phyloP scores from a whole-genome alignment of 1,140 invertebrate species.

The Cherax quadricarinatus region DNA sequence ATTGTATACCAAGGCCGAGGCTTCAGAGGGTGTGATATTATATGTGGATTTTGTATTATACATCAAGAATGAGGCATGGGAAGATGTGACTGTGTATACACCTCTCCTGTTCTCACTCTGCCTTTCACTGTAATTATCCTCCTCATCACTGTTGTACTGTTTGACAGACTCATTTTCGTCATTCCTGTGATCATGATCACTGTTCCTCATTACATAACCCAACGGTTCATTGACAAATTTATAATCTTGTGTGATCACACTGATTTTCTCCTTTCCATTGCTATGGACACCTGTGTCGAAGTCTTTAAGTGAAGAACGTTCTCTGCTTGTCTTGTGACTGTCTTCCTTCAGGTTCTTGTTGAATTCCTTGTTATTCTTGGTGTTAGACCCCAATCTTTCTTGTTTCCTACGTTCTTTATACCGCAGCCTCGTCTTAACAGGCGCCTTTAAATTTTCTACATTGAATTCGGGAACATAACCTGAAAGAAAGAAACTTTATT shows the following conservation, averaged over 20 bases:
- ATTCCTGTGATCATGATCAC: not conserved
- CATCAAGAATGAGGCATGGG: slow-evolving; percentile 13
- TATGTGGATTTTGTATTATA: slow-evolving; percentile 56
- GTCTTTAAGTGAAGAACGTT: not conserved
- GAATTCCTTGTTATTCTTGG: not conserved
- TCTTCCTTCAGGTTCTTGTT: not conserved
- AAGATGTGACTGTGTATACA: slow-evolving; percentile 30
- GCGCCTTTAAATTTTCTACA: not conserved
- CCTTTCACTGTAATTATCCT: not conserved
- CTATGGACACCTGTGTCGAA: no score
- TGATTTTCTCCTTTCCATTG: not conserved
- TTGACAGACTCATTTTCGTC: not conserved
- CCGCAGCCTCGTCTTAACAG: not conserved
- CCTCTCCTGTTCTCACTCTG: slow-evolving; percentile 29
- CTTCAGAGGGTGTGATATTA: slow-evolving; percentile 33
- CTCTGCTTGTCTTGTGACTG: not conserved
- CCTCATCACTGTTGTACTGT: not conserved
- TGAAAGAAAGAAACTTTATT: not conserved
- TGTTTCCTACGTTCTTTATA: not conserved
- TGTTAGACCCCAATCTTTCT: not conserved
- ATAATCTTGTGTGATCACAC: no score
- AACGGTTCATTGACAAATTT: not conserved
- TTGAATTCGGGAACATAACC: not conserved
- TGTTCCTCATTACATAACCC: not conserved
- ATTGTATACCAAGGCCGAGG: slow-evolving; percentile 38